These are phyloP conservation scores for Ancistrus triradiatus DNA, from an alignment of 2,113 vertebrate species.

Conservation along the genomic window DNA sequence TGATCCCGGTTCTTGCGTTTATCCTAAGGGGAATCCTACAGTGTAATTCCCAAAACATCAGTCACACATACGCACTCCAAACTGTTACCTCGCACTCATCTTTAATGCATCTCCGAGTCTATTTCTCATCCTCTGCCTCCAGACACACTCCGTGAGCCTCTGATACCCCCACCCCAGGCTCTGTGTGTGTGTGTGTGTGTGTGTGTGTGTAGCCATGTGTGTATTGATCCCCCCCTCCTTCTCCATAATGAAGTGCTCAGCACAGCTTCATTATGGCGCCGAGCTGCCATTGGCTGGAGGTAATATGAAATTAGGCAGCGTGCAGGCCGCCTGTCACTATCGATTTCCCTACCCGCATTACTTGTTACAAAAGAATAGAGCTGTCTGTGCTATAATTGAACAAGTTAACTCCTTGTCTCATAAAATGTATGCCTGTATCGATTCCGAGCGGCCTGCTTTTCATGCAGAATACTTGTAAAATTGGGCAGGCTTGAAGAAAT, in stretches of 20 bases:
- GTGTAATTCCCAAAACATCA: constrained; percentile 26
- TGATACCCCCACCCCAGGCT: constrained; percentile 37
- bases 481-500: constrained; percentile 71
- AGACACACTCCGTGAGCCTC: constrained; percentile 12
- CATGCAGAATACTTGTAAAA: constrained; percentile 71
- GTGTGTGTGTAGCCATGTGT: constrained; percentile 40
- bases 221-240: constrained; percentile 81
- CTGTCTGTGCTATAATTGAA: constrained; percentile 98
- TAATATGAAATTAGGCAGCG: constrained; percentile 98
- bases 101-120: constrained; percentile 21
- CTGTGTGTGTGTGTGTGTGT: constrained; percentile 35
- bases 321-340: constrained; percentile 93
- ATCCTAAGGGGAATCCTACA: constrained; percentile 1
- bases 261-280: constrained; percentile 90
- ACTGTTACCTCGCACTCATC: constrained; percentile 2
- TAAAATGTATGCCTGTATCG: constrained; percentile 96
- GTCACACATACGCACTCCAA: constrained; percentile 1
- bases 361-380: constrained; percentile 99
- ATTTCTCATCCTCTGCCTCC: constrained; percentile 1
- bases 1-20: constrained; percentile 12
- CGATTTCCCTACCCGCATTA: constrained; percentile 97
- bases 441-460: constrained; percentile 76
- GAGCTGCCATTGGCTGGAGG: constrained; percentile 84
- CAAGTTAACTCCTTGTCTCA: constrained; percentile 99
- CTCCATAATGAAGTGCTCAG: constrained; percentile 91